phyloP scores from a whole-genome alignment of 2,888 invertebrate genomes.

The Leptopilina myrica region DNA sequence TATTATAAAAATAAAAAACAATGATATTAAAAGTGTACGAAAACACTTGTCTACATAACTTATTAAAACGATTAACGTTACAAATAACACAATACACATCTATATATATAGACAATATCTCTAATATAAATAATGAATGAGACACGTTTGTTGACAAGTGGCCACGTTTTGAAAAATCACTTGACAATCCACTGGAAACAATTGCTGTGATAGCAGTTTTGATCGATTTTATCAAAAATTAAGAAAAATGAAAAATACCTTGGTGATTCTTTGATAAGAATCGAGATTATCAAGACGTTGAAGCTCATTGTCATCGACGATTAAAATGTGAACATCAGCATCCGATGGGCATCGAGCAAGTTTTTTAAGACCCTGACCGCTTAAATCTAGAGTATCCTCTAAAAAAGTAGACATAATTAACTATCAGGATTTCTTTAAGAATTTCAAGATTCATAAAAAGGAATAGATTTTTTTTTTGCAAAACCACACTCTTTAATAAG shows the following conservation, averaged over 20 bases:
- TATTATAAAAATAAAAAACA: not conserved
- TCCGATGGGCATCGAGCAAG: slow-evolving; percentile 85
- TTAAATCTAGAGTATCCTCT: slow-evolving; percentile 84
- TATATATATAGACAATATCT: not conserved
- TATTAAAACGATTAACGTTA: not conserved
- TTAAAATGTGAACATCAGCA: slow-evolving; percentile 84
- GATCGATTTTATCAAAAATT: not conserved
- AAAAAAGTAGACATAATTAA: slow-evolving; percentile 23
- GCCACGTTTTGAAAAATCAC: not conserved
- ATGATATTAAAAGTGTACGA: not conserved
- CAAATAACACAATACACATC: not conserved
- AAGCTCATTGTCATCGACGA: slow-evolving; percentile 91
- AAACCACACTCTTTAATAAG: not conserved
- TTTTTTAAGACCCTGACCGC: slow-evolving; percentile 89
- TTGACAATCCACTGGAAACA: not conserved
- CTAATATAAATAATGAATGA: slow-evolving; percentile 17
- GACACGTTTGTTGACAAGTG: slow-evolving; percentile 24
- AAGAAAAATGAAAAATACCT: slow-evolving; percentile 77
- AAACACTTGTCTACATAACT: not conserved
- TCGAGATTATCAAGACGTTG: slow-evolving; percentile 93
- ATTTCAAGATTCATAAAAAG: not conserved
- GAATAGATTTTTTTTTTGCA: not conserved
- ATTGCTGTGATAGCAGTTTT: no score
- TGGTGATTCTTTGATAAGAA: slow-evolving; percentile 86
- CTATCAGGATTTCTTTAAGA: not conserved